phyloP scores from a whole-genome alignment of 2,888 invertebrate genomes.

The Orthosia cruda region DNA sequence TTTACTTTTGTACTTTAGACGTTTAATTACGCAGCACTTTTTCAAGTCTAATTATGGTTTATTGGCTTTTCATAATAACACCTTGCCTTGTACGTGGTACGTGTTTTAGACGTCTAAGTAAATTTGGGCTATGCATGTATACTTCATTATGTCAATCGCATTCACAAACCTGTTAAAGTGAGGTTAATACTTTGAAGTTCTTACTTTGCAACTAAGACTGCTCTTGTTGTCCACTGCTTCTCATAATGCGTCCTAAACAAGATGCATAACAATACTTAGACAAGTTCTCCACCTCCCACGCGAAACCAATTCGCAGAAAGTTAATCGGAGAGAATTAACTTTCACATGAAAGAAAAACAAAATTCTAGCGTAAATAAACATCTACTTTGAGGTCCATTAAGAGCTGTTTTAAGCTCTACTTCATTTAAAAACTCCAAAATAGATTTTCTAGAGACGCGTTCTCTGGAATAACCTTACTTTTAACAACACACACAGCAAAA shows the following conservation, averaged over 20 bases:
- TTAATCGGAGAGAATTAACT: too few species aligned
- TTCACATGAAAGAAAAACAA: not conserved
- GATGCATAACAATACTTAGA: not conserved
- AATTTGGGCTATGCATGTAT: not conserved
- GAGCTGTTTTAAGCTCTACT: not conserved
- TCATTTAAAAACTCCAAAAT: not conserved
- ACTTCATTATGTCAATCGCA: too few species aligned
- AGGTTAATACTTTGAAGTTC: not conserved
- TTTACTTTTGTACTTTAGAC: slow-evolving; percentile 60
- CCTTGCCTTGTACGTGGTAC: slow-evolving; percentile 17
- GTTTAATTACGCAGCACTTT: slow-evolving; percentile 61
- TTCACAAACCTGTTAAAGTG: not conserved
- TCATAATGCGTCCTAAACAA: not conserved
- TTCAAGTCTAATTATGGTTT: slow-evolving; percentile 55
- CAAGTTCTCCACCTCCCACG: not conserved
- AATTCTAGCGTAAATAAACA: not conserved
- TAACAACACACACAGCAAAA: not conserved
- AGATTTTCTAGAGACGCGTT: slow-evolving; percentile 7
- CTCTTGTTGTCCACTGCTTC: not conserved
- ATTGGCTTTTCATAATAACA: slow-evolving; percentile 50
- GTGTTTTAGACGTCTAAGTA: not conserved
- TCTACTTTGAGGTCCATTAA: not conserved
- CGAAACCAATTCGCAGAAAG: not conserved
- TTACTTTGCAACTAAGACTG: too few species aligned
- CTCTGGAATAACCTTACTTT: slow-evolving; percentile 12